Evolutionary conservation across 2,797 vertebrate species (phyloP).

Genomic region (Danio choprae): DNA sequence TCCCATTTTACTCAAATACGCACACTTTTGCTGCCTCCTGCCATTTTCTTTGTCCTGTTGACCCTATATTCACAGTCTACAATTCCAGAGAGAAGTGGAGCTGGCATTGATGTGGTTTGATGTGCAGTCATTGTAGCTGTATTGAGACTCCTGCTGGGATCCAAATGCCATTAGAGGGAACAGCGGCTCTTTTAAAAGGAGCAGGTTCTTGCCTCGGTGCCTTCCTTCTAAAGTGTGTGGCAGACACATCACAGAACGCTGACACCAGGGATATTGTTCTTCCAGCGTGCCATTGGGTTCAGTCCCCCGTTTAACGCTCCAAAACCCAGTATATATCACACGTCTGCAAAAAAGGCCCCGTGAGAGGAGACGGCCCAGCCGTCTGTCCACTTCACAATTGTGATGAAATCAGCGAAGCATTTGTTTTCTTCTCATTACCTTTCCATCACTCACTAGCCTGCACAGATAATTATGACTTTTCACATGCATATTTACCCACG

Average conservation of each 20-base stretch:
- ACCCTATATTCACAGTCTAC: slow-evolving; percentile 41
- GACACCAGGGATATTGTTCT: slow-evolving; percentile 68
- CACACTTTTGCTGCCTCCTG: slow-evolving; percentile 40
- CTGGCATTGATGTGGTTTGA: slow-evolving; percentile 69
- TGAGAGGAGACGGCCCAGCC: slow-evolving; percentile 29
- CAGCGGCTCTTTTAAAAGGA: slow-evolving; percentile 68
- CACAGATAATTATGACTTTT: slow-evolving; percentile 19
- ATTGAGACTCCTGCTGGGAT: slow-evolving; percentile 68
- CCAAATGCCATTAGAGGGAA: slow-evolving; percentile 70
- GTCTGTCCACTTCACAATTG: slow-evolving; percentile 23
- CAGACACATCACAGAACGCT: slow-evolving; percentile 68
- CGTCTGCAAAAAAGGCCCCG: slow-evolving; percentile 29
- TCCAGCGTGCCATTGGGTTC: slow-evolving; percentile 48
- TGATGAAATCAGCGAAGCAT: slow-evolving; percentile 37
- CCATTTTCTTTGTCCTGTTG: slow-evolving; percentile 52
- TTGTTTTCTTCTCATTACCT: slow-evolving; percentile 7
- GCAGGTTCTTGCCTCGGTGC: slow-evolving; percentile 56
- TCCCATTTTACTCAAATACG: neutral
- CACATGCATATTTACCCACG: neutral
- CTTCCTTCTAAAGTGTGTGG: slow-evolving; percentile 49
- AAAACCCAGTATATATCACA: slow-evolving; percentile 58
- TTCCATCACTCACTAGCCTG: slow-evolving; percentile 1
- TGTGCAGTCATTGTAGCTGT: slow-evolving; percentile 68
- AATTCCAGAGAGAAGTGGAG: slow-evolving; percentile 53
- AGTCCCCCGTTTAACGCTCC: slow-evolving; percentile 45